Evolutionary conservation across 1,140 invertebrate genomes (phyloP).

Genomic region (Pogonognathellus flavescens): DNA sequence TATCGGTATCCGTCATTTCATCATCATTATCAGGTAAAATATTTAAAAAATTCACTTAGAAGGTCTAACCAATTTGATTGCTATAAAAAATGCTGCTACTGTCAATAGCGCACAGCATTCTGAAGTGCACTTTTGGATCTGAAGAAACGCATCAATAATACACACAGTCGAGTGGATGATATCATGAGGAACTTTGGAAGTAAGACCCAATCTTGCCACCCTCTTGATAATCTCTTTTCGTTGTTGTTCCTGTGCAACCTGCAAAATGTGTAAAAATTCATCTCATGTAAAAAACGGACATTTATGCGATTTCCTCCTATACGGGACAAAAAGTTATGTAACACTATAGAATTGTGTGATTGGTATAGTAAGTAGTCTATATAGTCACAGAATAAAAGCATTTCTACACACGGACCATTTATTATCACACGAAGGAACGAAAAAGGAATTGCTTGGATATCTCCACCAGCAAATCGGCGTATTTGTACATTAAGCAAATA

Average conservation of each 20-base stretch:
- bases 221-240: not conserved
- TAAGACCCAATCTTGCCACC: not conserved
- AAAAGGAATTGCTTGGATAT: not conserved
- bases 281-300: not conserved
- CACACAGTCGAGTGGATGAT: not conserved
- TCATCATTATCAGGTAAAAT: too few relatives aligned
- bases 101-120: not conserved
- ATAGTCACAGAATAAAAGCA: not conserved
- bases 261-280: not conserved
- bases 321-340: not conserved
- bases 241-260: not conserved
- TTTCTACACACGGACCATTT: not conserved
- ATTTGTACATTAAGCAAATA: conserved; percentile 22
- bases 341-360: not conserved
- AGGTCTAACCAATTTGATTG: not conserved
- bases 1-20: too few relatives aligned
- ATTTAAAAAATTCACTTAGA: too few relatives aligned
- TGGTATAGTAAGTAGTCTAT: not conserved
- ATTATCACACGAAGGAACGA: not conserved
- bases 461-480: not conserved
- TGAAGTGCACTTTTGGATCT: not conserved
- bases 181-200: not conserved
- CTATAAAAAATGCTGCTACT: not conserved
- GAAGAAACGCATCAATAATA: conserved; percentile 31
- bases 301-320: not conserved